Percentiles rank a stretch among this genome's conserved stretches.
Evolutionary conservation across 2,888 invertebrate genomes (phyloP).

Genomic region (Mythimna vitellina): DNA sequence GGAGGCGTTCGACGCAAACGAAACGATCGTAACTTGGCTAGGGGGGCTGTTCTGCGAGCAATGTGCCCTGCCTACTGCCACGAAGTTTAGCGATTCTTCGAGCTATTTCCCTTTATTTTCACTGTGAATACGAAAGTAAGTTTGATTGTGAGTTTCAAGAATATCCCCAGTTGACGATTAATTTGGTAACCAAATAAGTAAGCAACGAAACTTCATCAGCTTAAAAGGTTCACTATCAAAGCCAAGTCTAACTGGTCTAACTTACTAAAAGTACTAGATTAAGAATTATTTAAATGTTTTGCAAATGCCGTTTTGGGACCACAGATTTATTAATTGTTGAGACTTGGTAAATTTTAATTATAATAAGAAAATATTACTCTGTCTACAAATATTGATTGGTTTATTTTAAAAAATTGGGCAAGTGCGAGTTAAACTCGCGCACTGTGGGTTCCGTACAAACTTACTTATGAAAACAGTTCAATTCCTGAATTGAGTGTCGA

Average conservation of each 20-base stretch:
- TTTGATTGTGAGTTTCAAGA: neutral
- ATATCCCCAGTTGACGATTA: no score
- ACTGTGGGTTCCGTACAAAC: no score
- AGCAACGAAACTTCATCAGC: neutral
- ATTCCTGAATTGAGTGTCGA: no score
- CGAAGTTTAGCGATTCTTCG: no score
- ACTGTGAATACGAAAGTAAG: neutral
- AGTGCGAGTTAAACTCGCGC: no score
- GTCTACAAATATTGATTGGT: no score
- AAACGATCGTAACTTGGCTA: no score
- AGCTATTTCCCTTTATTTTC: neutral
- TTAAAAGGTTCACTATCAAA: constrained; percentile 29
- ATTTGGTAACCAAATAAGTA: neutral
- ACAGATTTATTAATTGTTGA: constrained; percentile 26
- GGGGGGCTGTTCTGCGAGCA: no score
- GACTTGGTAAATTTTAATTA: constrained; percentile 1
- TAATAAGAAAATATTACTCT: neutral
- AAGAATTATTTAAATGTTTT: constrained; percentile 20
- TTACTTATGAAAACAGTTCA: no score
- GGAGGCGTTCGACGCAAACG: no score
- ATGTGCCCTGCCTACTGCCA: no score
- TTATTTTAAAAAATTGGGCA: no score
- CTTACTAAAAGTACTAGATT: neutral
- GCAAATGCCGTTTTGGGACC: neutral
- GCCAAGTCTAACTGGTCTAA: constrained; percentile 1